Conservation (phyloP, 2,113 vertebrate species). For the Pipa parva region DNA sequence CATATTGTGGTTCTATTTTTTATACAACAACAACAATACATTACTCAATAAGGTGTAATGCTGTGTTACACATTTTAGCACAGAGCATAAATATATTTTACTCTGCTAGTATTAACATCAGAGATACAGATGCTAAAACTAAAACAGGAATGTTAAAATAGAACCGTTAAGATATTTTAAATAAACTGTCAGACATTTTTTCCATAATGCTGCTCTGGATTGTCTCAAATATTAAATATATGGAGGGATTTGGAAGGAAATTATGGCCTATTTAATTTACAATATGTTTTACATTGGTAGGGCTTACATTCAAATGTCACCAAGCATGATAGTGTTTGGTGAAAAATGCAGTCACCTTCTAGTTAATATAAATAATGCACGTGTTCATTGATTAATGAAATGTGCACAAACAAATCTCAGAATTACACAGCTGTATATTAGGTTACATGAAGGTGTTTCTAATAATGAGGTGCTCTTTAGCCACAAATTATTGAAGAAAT, state of each 20-base stretch:
- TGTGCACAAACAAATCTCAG: constrained; percentile 44
- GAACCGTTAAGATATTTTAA: not conserved
- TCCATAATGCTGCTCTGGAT: constrained; percentile 1
- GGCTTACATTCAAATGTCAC: constrained; percentile 3
- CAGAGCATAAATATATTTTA: not conserved
- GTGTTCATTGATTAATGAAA: constrained; percentile 48
- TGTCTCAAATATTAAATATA: constrained; percentile 6
- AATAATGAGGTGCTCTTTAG: constrained; percentile 40
- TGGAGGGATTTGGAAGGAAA: constrained; percentile 19
- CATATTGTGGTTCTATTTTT: too few species aligned
- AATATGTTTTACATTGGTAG: constrained; percentile 7
- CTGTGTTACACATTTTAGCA: not conserved
- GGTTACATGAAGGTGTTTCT: constrained; percentile 41
- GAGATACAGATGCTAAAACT: not conserved
- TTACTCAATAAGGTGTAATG: too few species aligned
- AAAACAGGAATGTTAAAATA: not conserved
- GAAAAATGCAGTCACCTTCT: constrained; percentile 43
- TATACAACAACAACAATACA: too few species aligned
- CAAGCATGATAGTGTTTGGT: constrained; percentile 24
- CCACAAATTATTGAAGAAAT: constrained; percentile 47
- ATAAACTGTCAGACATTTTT: not conserved
- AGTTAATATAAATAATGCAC: constrained; percentile 27
- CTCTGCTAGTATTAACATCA: not conserved
- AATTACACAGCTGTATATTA: constrained; percentile 41
- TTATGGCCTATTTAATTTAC: constrained; percentile 10